Base-by-base conservation (phyloP, 2,113 vertebrate genomes). In the Mustela nigripes region DNA sequence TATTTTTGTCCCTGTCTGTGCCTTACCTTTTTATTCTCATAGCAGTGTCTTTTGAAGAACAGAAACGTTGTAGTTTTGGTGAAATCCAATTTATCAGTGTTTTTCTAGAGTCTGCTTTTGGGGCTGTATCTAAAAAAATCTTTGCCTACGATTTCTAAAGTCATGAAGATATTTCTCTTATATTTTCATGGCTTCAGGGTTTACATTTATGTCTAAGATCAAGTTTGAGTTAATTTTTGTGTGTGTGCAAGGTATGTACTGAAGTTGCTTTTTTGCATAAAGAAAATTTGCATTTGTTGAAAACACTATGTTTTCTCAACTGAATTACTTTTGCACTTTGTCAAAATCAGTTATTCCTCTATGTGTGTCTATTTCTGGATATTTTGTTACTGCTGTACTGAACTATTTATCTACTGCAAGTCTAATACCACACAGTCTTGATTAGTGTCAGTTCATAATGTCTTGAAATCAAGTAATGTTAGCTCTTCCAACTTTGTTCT, bases 21-120 rank as follows among this genome's bases (percentile, higher is more conserved):
- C 62, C 48, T 80, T 94, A 21, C 36, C 39, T 85, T 71, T 85
- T 67, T 62, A 62, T 62, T 62, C 60, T 62, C 24, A 26, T 62
- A 24, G 24, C 60, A 62, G 10, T 94, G 26, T 48, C 50, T 85
- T 71, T 85, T 56, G 71, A 95, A 85, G 60, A 60, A 1, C 24
- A 67, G 48, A 69, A 95, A 58, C 84, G 91, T 60, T 69, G 39
- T 45, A 53, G 71, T 95, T 71, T 80, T 86, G 24, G 62, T 92
- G 11, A 80, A 86, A 50, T 42, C 31, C 24, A 69, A n/a, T 79
- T 86, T 92, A 50, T 62, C 33, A 15, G 6, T 28, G 26, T 94
- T 91, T 80, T 91, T 86, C 14, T n/a, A 2, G 33, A 39, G 71
- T 71, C 11, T 65, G 48, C 36, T 31, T 90, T 85, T 85, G 33